Base-by-base conservation (phyloP, 2,888 invertebrate species). In the Carabus problematicus region DNA sequence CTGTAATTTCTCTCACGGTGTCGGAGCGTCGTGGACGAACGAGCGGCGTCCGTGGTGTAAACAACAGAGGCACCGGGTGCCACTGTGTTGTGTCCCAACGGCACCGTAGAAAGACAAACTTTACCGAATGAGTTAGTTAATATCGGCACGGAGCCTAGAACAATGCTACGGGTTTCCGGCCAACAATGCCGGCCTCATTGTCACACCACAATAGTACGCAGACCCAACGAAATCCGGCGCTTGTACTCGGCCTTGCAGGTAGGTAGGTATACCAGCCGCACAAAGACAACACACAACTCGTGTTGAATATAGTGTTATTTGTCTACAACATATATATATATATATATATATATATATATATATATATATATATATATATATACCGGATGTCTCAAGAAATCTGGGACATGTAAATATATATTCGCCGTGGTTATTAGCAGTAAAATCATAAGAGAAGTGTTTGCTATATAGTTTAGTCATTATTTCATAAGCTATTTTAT, bases 111-210 rank as follows among this genome's bases (percentile, higher is more conserved):
- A 69, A 69, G 69, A 69, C 69, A 69, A 69, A 69, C 69, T 69
- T 69, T 62, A 47, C 56, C 62, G 62, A 69, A 61, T 62, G 69
- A 69, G 69, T 69, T 69, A 69, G 62, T 62, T 69, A 69, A 69
- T 62, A 69, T 56, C 47, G 40, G 39, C 59, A 43, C n/a, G n/a
- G n/a, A 40, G 67, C 52, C 42, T 64, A 43, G 62, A 69, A 69
- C 69, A 69, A 69, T 62, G 39, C 39, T 62, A n/a, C 45, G 61
- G 55, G 69, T 69, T 61, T 69, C 69, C 69, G 69, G 69, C 43
- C 69, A 69, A 69, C 69, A 69, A 69, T 69, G 62, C 55, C 62
- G 54, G 29, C 45, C 43, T 69, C 56, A 68, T 69, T 69, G 69
- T 69, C 45, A 60, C 60, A 39, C 43, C 61, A 68, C 62, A 69